Evolutionary conservation across 2,888 invertebrate genomes (phyloP).

Genomic region (Ptilodon capucinus): DNA sequence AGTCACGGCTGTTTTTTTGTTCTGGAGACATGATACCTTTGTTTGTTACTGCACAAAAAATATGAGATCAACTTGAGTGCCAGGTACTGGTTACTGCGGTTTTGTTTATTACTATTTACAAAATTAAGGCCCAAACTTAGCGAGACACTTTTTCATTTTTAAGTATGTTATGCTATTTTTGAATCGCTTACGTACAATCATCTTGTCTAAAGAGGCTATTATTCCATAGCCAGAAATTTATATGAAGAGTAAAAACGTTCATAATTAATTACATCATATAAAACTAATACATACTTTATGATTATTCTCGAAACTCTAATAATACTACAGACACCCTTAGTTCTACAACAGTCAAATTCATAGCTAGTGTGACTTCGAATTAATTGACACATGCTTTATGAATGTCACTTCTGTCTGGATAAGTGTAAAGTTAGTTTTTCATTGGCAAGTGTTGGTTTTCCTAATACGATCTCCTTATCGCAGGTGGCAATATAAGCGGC

Average conservation of each 20-base stretch:
- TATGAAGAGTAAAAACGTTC: conserved; percentile 14
- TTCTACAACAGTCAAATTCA: conserved; percentile 53
- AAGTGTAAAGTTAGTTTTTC: conserved; percentile 32
- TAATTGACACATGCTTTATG: conserved; percentile 29
- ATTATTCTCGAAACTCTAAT: conserved; percentile 39
- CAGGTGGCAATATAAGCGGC: conserved; percentile 56
- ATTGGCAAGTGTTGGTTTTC: conserved; percentile 20
- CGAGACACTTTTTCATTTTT: background rate
- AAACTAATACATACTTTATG: conserved; percentile 13
- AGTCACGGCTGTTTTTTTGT: conserved; percentile 1
- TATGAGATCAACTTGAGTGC: background rate
- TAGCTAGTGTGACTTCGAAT: conserved; percentile 43
- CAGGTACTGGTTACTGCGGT: background rate
- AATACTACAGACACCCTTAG: conserved; percentile 35
- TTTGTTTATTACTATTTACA: background rate
- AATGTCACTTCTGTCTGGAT: conserved; percentile 23
- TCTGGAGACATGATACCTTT: conserved; percentile 1
- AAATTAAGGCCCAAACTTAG: background rate
- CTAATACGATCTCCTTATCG: conserved; percentile 56
- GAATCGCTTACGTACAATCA: too few species aligned
- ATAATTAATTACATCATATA: conserved; percentile 13
- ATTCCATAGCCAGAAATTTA: conserved; percentile 4
- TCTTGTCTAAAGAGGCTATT: background rate
- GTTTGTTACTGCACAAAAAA: background rate
- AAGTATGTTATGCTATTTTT: too few species aligned